A percentile compares a stretch with the other conserved stretches of the same genome.
Evolutionary conservation across 1,140 invertebrate species (phyloP).

Genomic region (Ostrea edulis): DNA sequence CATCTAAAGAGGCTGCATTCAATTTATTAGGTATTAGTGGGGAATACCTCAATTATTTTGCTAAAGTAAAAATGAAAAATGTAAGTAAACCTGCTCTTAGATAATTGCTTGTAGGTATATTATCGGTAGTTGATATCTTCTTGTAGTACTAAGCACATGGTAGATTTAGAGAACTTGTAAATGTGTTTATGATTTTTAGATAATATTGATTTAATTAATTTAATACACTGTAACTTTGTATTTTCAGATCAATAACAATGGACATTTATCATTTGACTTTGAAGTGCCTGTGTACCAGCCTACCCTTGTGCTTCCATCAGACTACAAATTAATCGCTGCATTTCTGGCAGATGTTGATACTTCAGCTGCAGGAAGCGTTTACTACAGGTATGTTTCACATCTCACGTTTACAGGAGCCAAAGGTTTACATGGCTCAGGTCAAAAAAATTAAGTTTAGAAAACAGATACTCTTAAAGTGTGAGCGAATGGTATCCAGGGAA

Average conservation of each 20-base stretch:
- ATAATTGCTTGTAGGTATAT: too few relatives aligned
- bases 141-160: too few relatives aligned
- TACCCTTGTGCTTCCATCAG: slow-evolving; percentile 87
- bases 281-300: slow-evolving; percentile 84
- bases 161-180: too few relatives aligned
- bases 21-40: too few relatives aligned
- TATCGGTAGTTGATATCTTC: too few relatives aligned
- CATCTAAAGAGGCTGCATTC: too few relatives aligned
- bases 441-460: slow-evolving; percentile 82
- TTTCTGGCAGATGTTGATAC: slow-evolving; percentile 95
- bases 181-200: too few relatives aligned
- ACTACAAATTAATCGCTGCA: slow-evolving; percentile 93
- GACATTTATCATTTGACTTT: slow-evolving; percentile 92
- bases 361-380: slow-evolving; percentile 86
- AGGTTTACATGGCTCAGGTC: slow-evolving; percentile 93
- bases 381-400: slow-evolving; percentile 83
- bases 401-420: neutral
- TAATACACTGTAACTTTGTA: slow-evolving; percentile 32
- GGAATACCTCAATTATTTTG: too few relatives aligned
- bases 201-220: too few relatives aligned
- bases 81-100: too few relatives aligned
- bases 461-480: slow-evolving; percentile 85
- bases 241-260: slow-evolving; percentile 92
- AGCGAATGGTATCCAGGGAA: neutral
- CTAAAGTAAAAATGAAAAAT: too few relatives aligned